Evolutionary conservation across 64 coral and sea anemone genomes (phyloP).

Genomic region (Montipora capricornis): DNA sequence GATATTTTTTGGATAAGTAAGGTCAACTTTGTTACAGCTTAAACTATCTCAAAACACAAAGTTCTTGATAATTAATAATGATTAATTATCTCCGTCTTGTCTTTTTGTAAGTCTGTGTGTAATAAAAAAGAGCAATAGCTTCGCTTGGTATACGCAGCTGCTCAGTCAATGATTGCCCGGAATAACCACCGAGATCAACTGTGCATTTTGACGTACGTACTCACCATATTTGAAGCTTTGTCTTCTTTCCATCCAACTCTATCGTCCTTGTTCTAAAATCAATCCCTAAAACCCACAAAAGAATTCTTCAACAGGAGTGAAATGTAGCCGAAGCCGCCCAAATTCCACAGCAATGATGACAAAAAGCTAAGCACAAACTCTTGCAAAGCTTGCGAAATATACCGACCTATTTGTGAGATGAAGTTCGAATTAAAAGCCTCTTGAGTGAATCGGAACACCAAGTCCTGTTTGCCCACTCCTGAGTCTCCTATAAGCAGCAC

Average conservation of each 20-base stretch:
- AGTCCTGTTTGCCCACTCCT: constrained; percentile 97
- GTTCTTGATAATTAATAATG: too few relatives aligned
- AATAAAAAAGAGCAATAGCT: not conserved
- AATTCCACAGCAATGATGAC: constrained; percentile 26
- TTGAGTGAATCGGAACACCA: constrained; percentile 96
- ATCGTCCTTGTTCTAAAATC: too few relatives aligned
- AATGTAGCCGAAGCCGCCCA: not conserved
- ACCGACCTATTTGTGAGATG: constrained; percentile 97
- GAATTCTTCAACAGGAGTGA: too few relatives aligned
- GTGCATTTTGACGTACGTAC: not conserved
- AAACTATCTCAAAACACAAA: too few relatives aligned
- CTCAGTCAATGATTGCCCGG: not conserved
- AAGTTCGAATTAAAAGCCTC: constrained; percentile 99
- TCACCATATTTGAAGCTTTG: constrained; percentile 87
- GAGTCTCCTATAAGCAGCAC: constrained; percentile 98
- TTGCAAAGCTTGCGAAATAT: not conserved
- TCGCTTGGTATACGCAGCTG: not conserved
- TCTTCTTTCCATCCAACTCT: too few relatives aligned
- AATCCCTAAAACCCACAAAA: too few relatives aligned
- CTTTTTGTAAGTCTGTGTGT: too few relatives aligned
- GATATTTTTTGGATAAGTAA: too few relatives aligned
- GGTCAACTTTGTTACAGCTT: too few relatives aligned
- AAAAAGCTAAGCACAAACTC: not conserved
- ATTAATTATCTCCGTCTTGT: too few relatives aligned
- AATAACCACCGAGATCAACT: not conserved